Percentiles rank a stretch among this genome's conserved stretches.
These are phyloP conservation scores for Dinomys branickii DNA, from an alignment of 2,113 vertebrate genomes.

Conservation along the genomic window DNA sequence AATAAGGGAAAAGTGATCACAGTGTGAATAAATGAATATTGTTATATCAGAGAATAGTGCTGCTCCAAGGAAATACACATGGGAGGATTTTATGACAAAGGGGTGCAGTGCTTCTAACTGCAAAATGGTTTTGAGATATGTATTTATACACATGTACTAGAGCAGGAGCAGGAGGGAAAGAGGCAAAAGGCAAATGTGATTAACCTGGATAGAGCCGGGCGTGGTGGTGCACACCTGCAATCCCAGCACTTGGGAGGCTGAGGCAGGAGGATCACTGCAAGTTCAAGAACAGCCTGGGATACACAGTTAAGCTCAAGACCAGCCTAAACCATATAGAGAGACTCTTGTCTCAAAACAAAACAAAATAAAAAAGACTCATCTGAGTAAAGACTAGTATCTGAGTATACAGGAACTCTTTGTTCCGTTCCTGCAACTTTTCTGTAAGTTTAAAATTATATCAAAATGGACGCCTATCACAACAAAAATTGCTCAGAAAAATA, in stretches of 20 bases:
- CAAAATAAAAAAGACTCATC: background rate
- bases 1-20: background rate
- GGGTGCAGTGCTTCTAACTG: background rate
- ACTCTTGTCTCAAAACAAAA: background rate
- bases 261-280: background rate
- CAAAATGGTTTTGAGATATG: background rate
- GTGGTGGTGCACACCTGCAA: background rate
- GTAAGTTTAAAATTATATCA: background rate
- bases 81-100: background rate
- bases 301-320: background rate
- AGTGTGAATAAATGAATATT: background rate
- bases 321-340: background rate
- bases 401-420: background rate
- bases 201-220: background rate
- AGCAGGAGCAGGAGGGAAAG: too few species aligned
- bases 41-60: background rate
- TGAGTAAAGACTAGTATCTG: background rate
- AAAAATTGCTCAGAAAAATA: constrained; percentile 19
- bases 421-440: background rate
- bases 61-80: background rate
- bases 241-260: background rate
- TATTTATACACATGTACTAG: background rate
- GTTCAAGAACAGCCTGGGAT: background rate
- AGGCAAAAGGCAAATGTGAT: background rate
- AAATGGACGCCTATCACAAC: background rate